A percentile compares a stretch with the other conserved stretches of the same genome.
Evolutionary conservation across 2,113 vertebrate species (phyloP).

Genomic region (Lophura nycthemera): DNA sequence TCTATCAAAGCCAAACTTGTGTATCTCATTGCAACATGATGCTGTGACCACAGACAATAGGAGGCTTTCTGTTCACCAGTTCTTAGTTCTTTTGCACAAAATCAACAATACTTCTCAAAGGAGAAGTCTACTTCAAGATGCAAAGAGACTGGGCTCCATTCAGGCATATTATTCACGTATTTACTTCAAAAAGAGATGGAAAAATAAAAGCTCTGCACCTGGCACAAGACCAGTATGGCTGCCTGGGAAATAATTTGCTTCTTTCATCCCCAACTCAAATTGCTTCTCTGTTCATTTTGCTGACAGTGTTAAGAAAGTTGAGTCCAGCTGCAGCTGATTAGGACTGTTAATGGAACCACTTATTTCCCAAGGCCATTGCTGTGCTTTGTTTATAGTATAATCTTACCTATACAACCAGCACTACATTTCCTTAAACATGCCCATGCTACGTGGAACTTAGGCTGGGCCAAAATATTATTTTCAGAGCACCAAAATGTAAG

Average conservation of each 20-base stretch:
- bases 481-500: neutral
- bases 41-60: neutral
- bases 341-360: neutral
- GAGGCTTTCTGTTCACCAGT: neutral
- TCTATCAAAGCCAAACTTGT: neutral
- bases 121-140: neutral
- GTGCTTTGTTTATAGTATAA: neutral
- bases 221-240: neutral
- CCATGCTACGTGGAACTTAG: fast-evolving
- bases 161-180: neutral
- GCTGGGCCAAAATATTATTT: neutral
- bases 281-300: neutral
- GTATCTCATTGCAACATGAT: neutral
- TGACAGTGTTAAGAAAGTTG: neutral
- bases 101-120: neutral
- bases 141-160: neutral
- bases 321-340: neutral
- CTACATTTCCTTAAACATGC: neutral
- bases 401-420: neutral
- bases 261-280: neutral
- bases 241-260: neutral
- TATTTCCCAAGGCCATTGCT: neutral
- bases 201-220: neutral
- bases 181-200: neutral
- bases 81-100: neutral